Evolutionary conservation across 2,888 invertebrate genomes (phyloP), one percentile per base, ranked within the genome.

Genomic region (Epistrophe eligans): DNA sequence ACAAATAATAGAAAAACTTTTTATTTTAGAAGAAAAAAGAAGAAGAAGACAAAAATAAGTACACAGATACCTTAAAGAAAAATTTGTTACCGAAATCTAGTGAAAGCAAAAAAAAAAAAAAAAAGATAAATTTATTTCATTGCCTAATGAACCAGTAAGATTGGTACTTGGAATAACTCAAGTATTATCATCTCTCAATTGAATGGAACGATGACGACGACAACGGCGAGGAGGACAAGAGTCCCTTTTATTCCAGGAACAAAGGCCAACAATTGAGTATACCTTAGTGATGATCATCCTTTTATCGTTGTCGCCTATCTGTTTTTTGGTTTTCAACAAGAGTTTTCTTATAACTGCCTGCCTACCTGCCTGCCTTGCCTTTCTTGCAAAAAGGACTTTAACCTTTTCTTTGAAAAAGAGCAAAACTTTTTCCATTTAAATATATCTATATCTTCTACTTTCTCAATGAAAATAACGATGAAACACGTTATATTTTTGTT

Each of bases 101-200:
- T 52, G 60, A 71, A 73, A n/a, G n/a, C n/a, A n/a, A n/a, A n/a
- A n/a, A n/a, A n/a, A n/a, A n/a, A n/a, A n/a, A n/a, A n/a, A n/a
- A 45, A 48, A 66, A 87, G 79, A 74, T 87, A 76, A 87, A 87
- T 79, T 76, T 79, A 66, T 66, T 58, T 66, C 74, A 87, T 74
- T 87, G 87, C 87, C 76, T 83, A 87, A 87, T 87, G 87, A 87
- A 83, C 79, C 87, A 87, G 60, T 48, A 83, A 83, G 83, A 83
- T 87, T 82, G 83, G 64, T 79, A 76, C 74, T 87, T 55, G 58
- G 71, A 83, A 87, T 87, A 87, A 72, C 58, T 87, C 55, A 87
- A 87, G 87, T 67, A 87, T 83, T 77, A 76, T 87, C 83, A 87
- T 79, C 79, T 79, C 72, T 83, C 79, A 62, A 79, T 87, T 87